phyloP scores from a whole-genome alignment of 2,888 invertebrate species.

The Rhagophthalmus giganteus region DNA sequence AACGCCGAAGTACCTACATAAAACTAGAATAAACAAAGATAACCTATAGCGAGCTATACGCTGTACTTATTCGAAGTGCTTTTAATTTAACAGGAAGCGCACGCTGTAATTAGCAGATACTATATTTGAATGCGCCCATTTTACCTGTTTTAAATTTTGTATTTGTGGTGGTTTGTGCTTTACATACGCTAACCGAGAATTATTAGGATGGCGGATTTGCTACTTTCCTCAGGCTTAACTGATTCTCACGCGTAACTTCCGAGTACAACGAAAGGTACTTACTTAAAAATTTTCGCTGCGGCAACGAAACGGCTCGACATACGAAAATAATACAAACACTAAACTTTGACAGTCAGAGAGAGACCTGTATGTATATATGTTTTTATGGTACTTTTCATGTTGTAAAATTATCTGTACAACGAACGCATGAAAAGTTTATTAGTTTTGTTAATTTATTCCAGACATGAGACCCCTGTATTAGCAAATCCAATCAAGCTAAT shows the following conservation, averaged over 20 bases:
- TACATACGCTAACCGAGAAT: no score
- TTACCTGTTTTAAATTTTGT: neutral
- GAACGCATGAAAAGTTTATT: conserved; percentile 22
- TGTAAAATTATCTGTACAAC: conserved; percentile 10
- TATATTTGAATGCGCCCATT: neutral
- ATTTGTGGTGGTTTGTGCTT: no score
- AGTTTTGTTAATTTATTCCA: conserved; percentile 54
- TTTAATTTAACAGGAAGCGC: no score
- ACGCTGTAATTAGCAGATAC: no score
- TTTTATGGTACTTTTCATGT: conserved; percentile 20
- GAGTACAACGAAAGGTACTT: neutral
- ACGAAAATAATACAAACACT: conserved; percentile 1
- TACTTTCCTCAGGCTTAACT: no score
- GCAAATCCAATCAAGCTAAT: conserved; percentile 79
- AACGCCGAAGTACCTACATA: neutral
- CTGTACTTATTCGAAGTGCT: no score
- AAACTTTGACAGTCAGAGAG: conserved; percentile 13
- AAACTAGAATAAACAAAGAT: neutral
- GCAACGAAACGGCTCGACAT: no score
- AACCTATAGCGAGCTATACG: no score
- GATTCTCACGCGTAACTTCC: no score
- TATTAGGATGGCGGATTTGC: no score
- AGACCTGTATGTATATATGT: conserved; percentile 25
- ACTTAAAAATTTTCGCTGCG: neutral
- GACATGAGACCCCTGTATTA: conserved; percentile 87